Evolutionary conservation across 1,140 invertebrate species (phyloP), one percentile per base, ranked within the genome.

Genomic region (fruit fly (Drosophila melanogaster)): DNA sequence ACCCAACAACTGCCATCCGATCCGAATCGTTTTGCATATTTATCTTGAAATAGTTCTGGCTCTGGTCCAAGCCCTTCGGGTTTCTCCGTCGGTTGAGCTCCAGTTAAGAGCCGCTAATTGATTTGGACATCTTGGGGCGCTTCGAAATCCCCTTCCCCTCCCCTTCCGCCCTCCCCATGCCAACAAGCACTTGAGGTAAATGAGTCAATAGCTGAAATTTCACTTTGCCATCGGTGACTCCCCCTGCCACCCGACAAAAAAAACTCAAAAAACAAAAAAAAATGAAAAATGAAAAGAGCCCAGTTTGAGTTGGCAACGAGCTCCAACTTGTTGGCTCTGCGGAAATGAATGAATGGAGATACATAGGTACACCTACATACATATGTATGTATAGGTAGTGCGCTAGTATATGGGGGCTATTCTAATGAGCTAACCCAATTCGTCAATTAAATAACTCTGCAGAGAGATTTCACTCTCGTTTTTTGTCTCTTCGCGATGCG

Each of bases 401-500:
- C 0, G 19, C 0, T 22, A 22, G 19, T 22, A 22, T 22, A 22
- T 22, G 19, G 19, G 15, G 46, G 47, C 17, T 37, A 71, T 84
- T 84, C 81, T 84, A 74, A 80, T 54, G 43, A 55, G 55, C 57
- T 55, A 54, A 66, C 70, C 64, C 58, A 69, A 62, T 51, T 73
- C 30, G 61, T 77, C 72, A 86, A 86, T 90, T 81, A 86, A 89
- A 79, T 86, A 90, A 90, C 71, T 86, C 67, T 76, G 54, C 30
- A 7, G 59, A 41, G 53, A 73, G 77, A 90, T 90, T 90, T 90
- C 86, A 90, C 86, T 90, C 83, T 90, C 87, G 80, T 44, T 84
- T 90, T 78, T 79, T 69, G 57, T 47, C 73, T 80, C 62, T 81
- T 49, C 24, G 24, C 46, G 24, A 14, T 24, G 19, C 65, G 40